phyloP scores from a whole-genome alignment of 2,888 invertebrate genomes.

The Andrena trimmerana region DNA sequence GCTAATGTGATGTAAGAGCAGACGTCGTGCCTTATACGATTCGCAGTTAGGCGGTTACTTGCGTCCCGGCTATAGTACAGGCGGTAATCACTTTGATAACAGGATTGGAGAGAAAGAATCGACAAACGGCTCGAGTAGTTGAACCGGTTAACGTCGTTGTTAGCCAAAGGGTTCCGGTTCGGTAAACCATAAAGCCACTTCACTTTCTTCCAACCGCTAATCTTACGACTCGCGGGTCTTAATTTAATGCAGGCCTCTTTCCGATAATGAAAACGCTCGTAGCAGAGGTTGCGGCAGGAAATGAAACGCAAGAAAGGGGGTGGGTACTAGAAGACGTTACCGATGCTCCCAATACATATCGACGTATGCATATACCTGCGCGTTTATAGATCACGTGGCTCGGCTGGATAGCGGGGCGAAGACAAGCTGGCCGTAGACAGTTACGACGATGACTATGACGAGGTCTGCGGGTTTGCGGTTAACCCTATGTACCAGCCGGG shows the following conservation, averaged over 20 bases:
- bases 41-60: background rate
- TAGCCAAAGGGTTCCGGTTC: constrained; percentile 21
- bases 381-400: constrained; percentile 32
- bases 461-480: constrained; percentile 77
- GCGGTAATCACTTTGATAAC: background rate
- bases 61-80: background rate
- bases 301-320: background rate
- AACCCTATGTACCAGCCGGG: constrained; percentile 67
- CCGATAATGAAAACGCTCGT: background rate
- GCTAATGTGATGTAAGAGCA: background rate
- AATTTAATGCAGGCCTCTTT: background rate
- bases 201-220: constrained; percentile 8
- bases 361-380: constrained; percentile 39
- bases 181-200: constrained; percentile 5
- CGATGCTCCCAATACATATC: constrained; percentile 31
- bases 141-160: constrained; percentile 8
- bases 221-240: background rate
- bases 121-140: background rate
- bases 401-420: constrained; percentile 11
- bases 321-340: background rate
- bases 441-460: constrained; percentile 67
- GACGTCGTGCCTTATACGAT: background rate
- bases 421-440: constrained; percentile 63
- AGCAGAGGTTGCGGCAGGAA: background rate
- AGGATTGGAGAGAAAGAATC: background rate